These are phyloP conservation scores for Pseudoatta argentina DNA, from an alignment of 1,140 invertebrate genomes.

Conservation along the genomic window DNA sequence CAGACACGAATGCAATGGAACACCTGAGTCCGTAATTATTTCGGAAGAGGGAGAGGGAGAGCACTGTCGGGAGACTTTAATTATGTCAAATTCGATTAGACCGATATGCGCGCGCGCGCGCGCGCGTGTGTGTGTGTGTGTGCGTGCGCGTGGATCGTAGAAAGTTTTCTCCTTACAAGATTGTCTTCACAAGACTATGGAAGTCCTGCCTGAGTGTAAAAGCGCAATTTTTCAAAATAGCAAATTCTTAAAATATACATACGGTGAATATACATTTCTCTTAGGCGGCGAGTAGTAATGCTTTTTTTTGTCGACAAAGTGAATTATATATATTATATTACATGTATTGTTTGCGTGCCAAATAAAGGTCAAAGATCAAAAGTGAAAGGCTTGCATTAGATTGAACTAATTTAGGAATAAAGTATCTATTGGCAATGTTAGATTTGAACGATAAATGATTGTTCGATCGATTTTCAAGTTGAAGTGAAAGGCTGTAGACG, in stretches of 20 bases:
- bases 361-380: constrained; percentile 44
- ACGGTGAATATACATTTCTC: background rate
- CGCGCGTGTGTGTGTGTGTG: no score
- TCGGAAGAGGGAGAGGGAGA: constrained; percentile 3
- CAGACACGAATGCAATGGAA: constrained; percentile 69
- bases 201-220: background rate
- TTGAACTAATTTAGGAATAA: constrained; percentile 56
- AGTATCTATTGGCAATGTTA: constrained; percentile 44
- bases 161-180: constrained; percentile 23
- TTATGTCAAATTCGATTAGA: constrained; percentile 70
- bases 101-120: constrained; percentile 29
- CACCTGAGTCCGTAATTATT: constrained; percentile 76
- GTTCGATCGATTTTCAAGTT: constrained; percentile 43
- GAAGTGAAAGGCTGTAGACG: constrained; percentile 49
- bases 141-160: background rate
- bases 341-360: background rate
- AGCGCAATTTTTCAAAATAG: background rate
- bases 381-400: constrained; percentile 58
- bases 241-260: background rate
- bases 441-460: constrained; percentile 46
- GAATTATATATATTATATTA: background rate
- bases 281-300: background rate
- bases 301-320: constrained; percentile 7
- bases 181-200: background rate
- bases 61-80: constrained; percentile 60